A percentile compares a stretch with the other conserved stretches of the same genome.
Evolutionary conservation across 2,888 invertebrate genomes (phyloP).

Genomic region (Nemotelus nigrinus): DNA sequence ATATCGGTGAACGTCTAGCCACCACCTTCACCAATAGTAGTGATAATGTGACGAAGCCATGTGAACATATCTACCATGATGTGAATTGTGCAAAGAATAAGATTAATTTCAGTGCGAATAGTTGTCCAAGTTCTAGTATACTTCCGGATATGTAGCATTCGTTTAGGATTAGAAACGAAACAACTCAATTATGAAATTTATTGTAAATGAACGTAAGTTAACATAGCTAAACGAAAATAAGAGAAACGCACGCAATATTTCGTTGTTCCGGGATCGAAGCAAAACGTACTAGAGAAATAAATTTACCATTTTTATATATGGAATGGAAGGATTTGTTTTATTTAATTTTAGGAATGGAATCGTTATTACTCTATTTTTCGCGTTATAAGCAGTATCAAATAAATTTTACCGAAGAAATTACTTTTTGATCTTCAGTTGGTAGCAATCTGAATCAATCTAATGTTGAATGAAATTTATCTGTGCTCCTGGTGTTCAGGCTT

Average conservation of each 20-base stretch:
- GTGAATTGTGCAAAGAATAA: slow-evolving; percentile 64
- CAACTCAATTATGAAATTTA: slow-evolving; percentile 25
- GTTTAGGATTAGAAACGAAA: slow-evolving; percentile 24
- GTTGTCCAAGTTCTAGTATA: slow-evolving; percentile 46
- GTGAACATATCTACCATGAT: slow-evolving; percentile 64
- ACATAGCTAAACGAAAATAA: slow-evolving; percentile 12
- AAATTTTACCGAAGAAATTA: too few species aligned
- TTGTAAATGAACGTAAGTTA: slow-evolving; percentile 24
- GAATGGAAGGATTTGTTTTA: background rate
- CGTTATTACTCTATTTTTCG: too few species aligned
- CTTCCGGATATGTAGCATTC: slow-evolving; percentile 49
- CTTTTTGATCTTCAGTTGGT: too few species aligned
- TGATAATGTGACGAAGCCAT: slow-evolving; percentile 57
- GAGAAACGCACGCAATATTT: slow-evolving; percentile 27
- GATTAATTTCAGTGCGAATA: slow-evolving; percentile 51
- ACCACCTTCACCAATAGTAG: slow-evolving; percentile 60
- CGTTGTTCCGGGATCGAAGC: slow-evolving; percentile 15
- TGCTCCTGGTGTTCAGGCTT: too few species aligned
- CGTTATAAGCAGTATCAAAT: too few species aligned
- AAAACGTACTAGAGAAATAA: slow-evolving; percentile 25
- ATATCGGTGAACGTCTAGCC: slow-evolving; percentile 48
- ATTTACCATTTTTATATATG: slow-evolving; percentile 39
- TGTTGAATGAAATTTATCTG: too few species aligned
- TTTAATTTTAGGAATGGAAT: background rate
- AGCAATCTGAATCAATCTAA: too few species aligned